Conservation (phyloP, 2,113 vertebrate species). For the Xenopus laevis region DNA sequence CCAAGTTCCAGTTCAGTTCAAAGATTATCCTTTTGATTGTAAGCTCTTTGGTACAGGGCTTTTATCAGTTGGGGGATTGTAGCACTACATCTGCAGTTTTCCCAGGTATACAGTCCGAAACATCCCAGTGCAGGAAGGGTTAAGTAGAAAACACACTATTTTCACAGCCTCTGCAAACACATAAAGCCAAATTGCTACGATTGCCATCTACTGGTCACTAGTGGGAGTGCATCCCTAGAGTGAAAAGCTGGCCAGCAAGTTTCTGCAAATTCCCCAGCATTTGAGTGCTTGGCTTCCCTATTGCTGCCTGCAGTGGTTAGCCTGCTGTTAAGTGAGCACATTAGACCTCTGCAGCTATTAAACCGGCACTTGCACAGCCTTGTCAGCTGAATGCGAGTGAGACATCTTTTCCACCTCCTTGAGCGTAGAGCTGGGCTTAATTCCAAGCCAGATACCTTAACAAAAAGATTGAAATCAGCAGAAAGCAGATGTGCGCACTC, state of each 20-base stretch:
- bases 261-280: constrained; percentile 1
- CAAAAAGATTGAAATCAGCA: constrained; percentile 35
- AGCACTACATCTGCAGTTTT: too few relatives aligned
- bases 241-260: background rate
- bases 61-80: background rate
- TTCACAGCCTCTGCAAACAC: background rate
- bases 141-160: background rate
- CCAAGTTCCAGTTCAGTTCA: background rate
- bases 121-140: background rate
- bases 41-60: background rate
- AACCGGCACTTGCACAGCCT: constrained; percentile 1
- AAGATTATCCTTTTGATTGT: background rate
- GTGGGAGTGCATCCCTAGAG: background rate
- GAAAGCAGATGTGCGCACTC: constrained; percentile 24
- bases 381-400: constrained; percentile 22
- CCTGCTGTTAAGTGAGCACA: constrained; percentile 13
- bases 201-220: constrained; percentile 32
- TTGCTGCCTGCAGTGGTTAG: constrained; percentile 2
- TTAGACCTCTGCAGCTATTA: constrained; percentile 28
- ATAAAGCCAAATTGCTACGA: constrained; percentile 24
- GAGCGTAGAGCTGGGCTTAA: constrained; percentile 15
- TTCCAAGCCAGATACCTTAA: constrained; percentile 36
- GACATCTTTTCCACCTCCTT: constrained; percentile 21
- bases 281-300: background rate
- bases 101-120: background rate